These are phyloP conservation scores for Numida meleagris DNA, from an alignment of 2,113 vertebrate species.

Conservation along the genomic window DNA sequence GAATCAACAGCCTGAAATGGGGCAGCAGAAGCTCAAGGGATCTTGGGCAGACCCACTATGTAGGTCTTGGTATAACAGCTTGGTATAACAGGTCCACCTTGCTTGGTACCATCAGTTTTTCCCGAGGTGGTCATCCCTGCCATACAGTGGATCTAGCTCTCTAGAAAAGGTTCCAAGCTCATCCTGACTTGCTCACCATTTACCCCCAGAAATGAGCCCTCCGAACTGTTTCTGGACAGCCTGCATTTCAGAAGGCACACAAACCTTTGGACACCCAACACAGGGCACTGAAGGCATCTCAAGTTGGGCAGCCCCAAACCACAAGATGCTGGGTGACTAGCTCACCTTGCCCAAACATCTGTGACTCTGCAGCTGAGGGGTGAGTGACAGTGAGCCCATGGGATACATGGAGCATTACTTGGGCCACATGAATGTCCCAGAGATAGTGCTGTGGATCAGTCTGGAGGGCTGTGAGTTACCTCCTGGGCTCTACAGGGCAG, in stretches of 20 bases:
- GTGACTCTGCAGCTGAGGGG: not conserved
- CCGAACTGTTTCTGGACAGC: not conserved
- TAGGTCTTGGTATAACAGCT: not conserved
- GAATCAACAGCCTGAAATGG: not conserved
- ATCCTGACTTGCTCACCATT: not conserved
- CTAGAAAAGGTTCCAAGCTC: not conserved
- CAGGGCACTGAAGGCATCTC: not conserved
- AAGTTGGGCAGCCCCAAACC: not conserved
- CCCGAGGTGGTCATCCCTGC: not conserved
- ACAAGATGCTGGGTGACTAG: not conserved
- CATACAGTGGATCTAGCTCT: rapidly evolving
- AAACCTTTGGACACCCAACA: not conserved
- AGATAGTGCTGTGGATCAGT: not conserved
- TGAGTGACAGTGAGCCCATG: not conserved
- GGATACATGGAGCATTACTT: not conserved
- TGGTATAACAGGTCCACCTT: not conserved
- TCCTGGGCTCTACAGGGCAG: not conserved
- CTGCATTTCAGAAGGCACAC: not conserved
- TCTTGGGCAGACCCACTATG: not conserved
- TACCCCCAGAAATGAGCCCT: not conserved
- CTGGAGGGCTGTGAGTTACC: not conserved
- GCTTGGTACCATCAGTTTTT: not conserved
- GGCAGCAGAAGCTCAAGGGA: not conserved
- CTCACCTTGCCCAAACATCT: not conserved
- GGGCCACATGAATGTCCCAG: rapidly evolving